Evolutionary conservation across 2,797 vertebrate genomes (phyloP), one percentile per base, ranked within the genome.

Genomic region (Sandelia bainsii): DNA sequence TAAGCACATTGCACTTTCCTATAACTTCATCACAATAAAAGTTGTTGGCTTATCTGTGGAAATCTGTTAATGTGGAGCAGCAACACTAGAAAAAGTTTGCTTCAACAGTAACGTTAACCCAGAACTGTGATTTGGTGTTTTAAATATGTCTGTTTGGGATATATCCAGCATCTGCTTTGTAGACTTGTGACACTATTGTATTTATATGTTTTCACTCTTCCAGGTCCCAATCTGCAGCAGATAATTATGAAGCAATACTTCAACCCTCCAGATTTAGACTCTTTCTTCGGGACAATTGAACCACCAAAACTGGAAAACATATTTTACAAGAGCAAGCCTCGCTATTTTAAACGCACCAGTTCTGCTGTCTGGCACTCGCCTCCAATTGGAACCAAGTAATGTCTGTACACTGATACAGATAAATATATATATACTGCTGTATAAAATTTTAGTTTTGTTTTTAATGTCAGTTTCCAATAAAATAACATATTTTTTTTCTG

Each of bases 271-370:
- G 92, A 97, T 10, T n/a, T 96, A 0, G 74, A 94, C 0, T 74
- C 86, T 0, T 83, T 95, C 83, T 98, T 96, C 0, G 96, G 97
- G 22, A 39, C 49, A 6, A 93, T 98, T 14, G 91, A 95, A 12
- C 91, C 93, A 0, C 96, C 95, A 0, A 94, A 73, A 66, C 91
- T 99, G 79, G 96, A 98, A 83, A 81, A 93, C 44, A 97, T 99
- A 65, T 99, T 99, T 82, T 94, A 95, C 79, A 98, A 96, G 90
- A 98, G 82, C 88, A 99, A 99, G 56, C 97, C 98, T 1, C 95
- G 97, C 5, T 99, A 97, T 85, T 96, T 96, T 69, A 98, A 98
- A 83, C 96, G 98, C 49, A 99, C 98, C 0, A 99, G 98, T 87
- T 99, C 98, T 0, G 97, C 98, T 0, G 96, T 97, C 9, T 99